phyloP scores from a whole-genome alignment of 1,140 invertebrate genomes.

The Babylonia areolata region DNA sequence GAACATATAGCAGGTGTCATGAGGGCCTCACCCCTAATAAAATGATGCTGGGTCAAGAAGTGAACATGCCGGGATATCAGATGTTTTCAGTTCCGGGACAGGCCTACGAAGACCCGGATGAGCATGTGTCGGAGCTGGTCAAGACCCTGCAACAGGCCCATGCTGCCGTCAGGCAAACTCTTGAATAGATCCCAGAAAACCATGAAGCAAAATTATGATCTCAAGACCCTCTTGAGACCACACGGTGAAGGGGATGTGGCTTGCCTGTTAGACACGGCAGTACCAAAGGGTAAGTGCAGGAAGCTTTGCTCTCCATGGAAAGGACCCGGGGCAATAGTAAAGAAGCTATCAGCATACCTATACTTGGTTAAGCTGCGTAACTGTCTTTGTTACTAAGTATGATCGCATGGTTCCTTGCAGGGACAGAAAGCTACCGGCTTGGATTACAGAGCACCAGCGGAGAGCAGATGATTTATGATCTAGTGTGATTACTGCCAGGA shows the following conservation, averaged over 20 bases:
- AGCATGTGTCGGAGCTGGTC: not conserved
- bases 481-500: constrained; percentile 34
- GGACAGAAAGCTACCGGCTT: not conserved
- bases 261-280: not conserved
- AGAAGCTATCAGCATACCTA: not conserved
- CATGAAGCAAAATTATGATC: constrained; percentile 12
- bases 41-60: constrained; percentile 49
- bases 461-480: constrained; percentile 32
- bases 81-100: not conserved
- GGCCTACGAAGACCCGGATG: too few species aligned
- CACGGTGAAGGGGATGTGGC: not conserved
- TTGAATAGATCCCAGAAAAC: not conserved
- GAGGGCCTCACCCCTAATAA: constrained; percentile 40
- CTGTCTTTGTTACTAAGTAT: not conserved
- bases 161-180: not conserved
- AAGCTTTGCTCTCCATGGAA: not conserved
- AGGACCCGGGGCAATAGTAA: not conserved
- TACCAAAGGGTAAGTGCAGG: not conserved
- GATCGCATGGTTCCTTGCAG: not conserved
- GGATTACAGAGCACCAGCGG: not conserved
- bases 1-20: constrained; percentile 39
- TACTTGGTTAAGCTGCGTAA: not conserved
- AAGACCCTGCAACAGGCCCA: not conserved
- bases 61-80: constrained; percentile 14
- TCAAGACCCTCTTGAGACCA: not conserved